A percentile compares a stretch with the other conserved stretches of the same genome.
Conservation (phyloP, 2,113 vertebrate species). For the Seriola aureovittata region DNA sequence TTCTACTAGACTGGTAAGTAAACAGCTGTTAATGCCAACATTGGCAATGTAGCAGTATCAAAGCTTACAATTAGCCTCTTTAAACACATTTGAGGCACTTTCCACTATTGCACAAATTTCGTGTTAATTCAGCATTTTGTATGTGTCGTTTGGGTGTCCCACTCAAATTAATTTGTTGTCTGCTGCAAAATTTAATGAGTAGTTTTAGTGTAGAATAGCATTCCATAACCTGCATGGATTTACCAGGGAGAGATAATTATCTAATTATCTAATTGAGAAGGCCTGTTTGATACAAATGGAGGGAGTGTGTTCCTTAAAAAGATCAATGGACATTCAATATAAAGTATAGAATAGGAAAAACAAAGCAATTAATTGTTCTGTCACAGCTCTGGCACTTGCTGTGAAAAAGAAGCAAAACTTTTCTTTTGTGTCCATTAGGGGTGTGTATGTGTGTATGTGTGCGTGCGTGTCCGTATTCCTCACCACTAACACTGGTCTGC, state of each 20-base stretch:
- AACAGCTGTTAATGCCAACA: too few species aligned
- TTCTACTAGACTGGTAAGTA: too few species aligned
- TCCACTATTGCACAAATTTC: constrained; percentile 2
- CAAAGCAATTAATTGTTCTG: constrained; percentile 70
- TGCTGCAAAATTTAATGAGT: neutral
- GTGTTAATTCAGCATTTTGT: neutral
- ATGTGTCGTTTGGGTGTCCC: neutral
- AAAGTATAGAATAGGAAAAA: constrained; percentile 58
- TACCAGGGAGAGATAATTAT: constrained; percentile 50
- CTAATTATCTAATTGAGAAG: constrained; percentile 53
- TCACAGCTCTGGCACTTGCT: constrained; percentile 51
- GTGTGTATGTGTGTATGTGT: neutral
- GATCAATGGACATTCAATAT: constrained; percentile 51
- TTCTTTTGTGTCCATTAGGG: constrained; percentile 40
- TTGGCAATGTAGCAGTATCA: too few species aligned
- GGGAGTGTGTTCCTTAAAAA: constrained; percentile 25
- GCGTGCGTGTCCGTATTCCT: neutral
- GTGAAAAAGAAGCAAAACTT: constrained; percentile 54
- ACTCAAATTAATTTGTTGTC: neutral
- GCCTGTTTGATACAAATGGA: constrained; percentile 48
- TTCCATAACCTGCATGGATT: constrained; percentile 30
- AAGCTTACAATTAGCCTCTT: too few species aligned
- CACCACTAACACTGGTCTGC: neutral
- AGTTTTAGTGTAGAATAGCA: constrained; percentile 20
- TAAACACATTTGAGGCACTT: neutral